phyloP scores from a whole-genome alignment of 2,113 vertebrate genomes.

The Gobius niger region DNA sequence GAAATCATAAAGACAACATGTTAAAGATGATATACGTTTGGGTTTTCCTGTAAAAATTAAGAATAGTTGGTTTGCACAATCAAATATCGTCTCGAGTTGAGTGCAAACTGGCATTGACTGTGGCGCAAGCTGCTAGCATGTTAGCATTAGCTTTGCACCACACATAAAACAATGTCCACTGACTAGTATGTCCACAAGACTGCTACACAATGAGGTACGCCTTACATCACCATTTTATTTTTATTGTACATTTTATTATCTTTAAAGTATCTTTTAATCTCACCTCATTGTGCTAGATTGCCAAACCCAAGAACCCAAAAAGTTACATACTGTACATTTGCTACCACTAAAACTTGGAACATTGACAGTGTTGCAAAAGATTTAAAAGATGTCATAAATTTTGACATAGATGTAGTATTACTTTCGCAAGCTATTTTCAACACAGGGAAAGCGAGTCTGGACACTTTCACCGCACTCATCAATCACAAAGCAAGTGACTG shows the following conservation, averaged over 20 bases:
- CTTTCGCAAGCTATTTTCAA: background rate
- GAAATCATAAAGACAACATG: no score
- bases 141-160: background rate
- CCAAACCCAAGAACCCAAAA: background rate
- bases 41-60: background rate
- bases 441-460: slow-evolving; percentile 3
- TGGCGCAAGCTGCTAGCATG: background rate
- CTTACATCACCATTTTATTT: no score
- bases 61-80: background rate
- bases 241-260: no score
- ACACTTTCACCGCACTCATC: slow-evolving; percentile 23
- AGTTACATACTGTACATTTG: background rate
- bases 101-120: background rate
- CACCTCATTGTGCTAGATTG: no score
- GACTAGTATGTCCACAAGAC: no score
- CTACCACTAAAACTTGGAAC: background rate
- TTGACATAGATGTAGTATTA: background rate
- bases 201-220: no score
- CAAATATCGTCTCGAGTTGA: no score
- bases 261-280: no score
- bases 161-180: background rate
- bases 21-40: background rate
- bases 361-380: background rate
- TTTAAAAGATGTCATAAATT: background rate
- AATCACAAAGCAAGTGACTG: slow-evolving; percentile 27